A percentile compares a stretch with the other conserved stretches of the same genome.
Evolutionary conservation across 2,888 invertebrate genomes (phyloP).

Genomic region (Falcaria lacertinaria): DNA sequence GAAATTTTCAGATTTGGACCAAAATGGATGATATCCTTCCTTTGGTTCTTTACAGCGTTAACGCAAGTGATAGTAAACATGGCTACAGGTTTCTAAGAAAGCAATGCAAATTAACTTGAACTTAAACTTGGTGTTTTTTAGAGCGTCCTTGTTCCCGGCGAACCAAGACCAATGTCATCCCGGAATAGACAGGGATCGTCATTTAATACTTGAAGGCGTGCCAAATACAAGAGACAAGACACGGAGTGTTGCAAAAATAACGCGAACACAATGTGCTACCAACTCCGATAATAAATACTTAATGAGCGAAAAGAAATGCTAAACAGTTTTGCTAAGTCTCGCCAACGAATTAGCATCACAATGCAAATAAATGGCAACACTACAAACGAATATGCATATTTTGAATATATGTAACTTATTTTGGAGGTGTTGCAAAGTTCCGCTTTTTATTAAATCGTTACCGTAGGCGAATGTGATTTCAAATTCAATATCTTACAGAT

Average conservation of each 20-base stretch:
- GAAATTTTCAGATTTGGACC: too few species aligned
- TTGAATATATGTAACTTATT: too few species aligned
- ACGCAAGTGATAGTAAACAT: too few species aligned
- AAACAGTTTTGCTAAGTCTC: slow-evolving; percentile 21
- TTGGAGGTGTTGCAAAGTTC: too few species aligned
- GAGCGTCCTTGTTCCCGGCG: slow-evolving; percentile 38
- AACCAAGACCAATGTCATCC: slow-evolving; percentile 68
- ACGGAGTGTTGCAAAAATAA: slow-evolving; percentile 42
- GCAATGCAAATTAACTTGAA: neutral
- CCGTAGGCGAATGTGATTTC: too few species aligned
- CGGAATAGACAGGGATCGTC: slow-evolving; percentile 56
- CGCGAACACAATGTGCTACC: slow-evolving; percentile 46
- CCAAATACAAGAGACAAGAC: slow-evolving; percentile 45
- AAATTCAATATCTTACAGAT: too few species aligned
- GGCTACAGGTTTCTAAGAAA: neutral
- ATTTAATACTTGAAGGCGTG: slow-evolving; percentile 56
- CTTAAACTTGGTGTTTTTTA: slow-evolving; percentile 1
- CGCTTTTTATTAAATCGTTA: too few species aligned
- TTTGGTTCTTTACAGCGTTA: too few species aligned
- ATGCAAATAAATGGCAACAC: neutral
- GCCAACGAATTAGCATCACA: neutral
- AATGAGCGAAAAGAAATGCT: slow-evolving; percentile 30
- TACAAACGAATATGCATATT: neutral
- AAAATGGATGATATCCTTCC: too few species aligned
- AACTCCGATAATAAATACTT: slow-evolving; percentile 27